These are phyloP conservation scores for Cremastinae sp. DNA, from an alignment of 2,888 invertebrate species.

Conservation along the genomic window DNA sequence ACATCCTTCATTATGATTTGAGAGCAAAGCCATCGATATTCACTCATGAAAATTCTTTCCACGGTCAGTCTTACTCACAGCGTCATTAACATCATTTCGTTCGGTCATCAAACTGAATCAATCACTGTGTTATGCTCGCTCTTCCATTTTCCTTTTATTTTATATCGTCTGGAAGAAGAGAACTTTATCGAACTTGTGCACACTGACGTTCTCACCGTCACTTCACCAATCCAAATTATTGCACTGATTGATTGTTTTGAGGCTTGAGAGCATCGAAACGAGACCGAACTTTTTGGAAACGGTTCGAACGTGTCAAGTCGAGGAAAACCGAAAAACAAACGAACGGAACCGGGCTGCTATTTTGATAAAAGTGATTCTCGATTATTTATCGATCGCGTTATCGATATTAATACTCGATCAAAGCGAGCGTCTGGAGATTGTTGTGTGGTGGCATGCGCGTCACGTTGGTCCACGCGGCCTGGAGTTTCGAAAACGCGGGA, in stretches of 20 bases:
- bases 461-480: conserved; percentile 70
- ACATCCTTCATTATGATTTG: too few species aligned
- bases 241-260: too few species aligned
- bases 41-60: conserved; percentile 19
- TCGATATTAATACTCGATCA: conserved; percentile 6
- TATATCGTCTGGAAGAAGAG: neutral
- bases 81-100: neutral
- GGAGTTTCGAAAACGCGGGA: conserved; percentile 15
- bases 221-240: too few species aligned
- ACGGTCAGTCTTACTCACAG: conserved; percentile 26
- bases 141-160: neutral
- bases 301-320: too few species aligned
- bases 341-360: too few species aligned
- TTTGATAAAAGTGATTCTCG: too few species aligned
- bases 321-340: too few species aligned
- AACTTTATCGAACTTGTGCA: neutral
- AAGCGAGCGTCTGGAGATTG: neutral
- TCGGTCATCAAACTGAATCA: neutral
- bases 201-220: too few species aligned
- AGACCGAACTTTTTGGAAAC: too few species aligned
- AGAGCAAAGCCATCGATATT: too few species aligned
- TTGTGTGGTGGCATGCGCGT: conserved; percentile 69
- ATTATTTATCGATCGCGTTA: too few species aligned
- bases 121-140: neutral
- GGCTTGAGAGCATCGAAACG: too few species aligned